Percentiles rank a stretch among this genome's conserved stretches.
phyloP scores from a whole-genome alignment of 2,113 vertebrate genomes.

The Cryptomyrus ogoouensis region DNA sequence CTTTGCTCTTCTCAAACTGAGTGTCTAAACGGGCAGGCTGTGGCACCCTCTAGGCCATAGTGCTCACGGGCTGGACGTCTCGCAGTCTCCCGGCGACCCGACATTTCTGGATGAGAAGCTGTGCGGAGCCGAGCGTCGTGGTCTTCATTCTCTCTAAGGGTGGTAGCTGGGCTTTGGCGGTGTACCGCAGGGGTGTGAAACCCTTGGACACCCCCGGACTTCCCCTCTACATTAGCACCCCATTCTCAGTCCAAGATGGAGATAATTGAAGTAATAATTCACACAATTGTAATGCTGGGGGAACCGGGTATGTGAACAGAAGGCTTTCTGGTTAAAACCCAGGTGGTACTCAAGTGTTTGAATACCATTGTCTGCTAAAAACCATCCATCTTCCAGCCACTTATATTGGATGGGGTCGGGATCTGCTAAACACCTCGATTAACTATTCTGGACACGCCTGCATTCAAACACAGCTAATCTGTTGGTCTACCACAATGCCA shows the following conservation, averaged over 20 bases:
- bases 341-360: neutral
- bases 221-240: neutral
- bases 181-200: neutral
- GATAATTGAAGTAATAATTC: neutral
- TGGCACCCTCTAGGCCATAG: neutral
- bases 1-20: neutral
- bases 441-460: neutral
- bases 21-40: neutral
- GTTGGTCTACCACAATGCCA: neutral
- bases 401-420: neutral
- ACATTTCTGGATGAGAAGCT: neutral
- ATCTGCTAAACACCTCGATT: neutral
- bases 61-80: neutral
- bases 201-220: neutral
- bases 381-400: neutral
- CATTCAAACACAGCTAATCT: neutral
- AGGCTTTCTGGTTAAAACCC: neutral
- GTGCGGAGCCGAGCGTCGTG: neutral
- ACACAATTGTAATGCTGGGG: neutral
- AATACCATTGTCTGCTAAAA: neutral
- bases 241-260: neutral
- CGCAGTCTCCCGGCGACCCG: neutral
- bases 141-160: neutral
- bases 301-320: neutral
- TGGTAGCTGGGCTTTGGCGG: neutral